Base-by-base conservation (phyloP, 2,113 vertebrate genomes). In the Oncorhynchus masou region DNA sequence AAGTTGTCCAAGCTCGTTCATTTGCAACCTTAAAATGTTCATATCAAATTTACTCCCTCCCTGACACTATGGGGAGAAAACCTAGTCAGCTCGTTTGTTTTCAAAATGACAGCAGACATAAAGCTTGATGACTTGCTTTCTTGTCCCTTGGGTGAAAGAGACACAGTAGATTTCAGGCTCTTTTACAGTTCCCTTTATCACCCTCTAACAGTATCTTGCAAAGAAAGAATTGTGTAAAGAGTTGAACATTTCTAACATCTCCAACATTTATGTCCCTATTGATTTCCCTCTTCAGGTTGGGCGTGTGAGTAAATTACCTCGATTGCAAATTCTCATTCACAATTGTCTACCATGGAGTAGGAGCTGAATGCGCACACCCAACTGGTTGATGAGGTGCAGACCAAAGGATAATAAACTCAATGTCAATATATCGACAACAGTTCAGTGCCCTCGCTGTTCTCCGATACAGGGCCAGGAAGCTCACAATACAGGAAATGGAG, bases 401-500 rank as follows among this genome's bases (percentile, higher is more conserved):
- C 39, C 39, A 45, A 45, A 45, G 39, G 39, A 45, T 45, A 45
- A 45, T 45, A 45, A 45, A 57, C 54, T 5, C 76, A 72, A 81
- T 81, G 87, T 91, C 85, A 82, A 88, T 90, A 88, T 77, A 81
- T 76, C 74, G 84, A 90, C 86, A 85, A 76, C 59, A 34, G 70
- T 78, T 71, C 73, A n/a, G 77, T 84, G 81, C 68, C 74, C 86
- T 84, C 75, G 74, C 70, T 80, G 74, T 45, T 45, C 39, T 45
- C 39, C 9, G 9, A 45, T 11, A 45, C 39, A 45, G 39, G 8
- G 9, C 87, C 85, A 82, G 85, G 87, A 71, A 71, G 79, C 83
- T 83, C 75, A 86, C 76, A 82, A 81, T 74, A 81, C 84, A 88
- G 85, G 85, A 88, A 90, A 90, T 88, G 79, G 83, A 80, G 85